These are phyloP conservation scores for Hirundichthys speculiger DNA, from an alignment of 2,113 vertebrate species.

Conservation along the genomic window DNA sequence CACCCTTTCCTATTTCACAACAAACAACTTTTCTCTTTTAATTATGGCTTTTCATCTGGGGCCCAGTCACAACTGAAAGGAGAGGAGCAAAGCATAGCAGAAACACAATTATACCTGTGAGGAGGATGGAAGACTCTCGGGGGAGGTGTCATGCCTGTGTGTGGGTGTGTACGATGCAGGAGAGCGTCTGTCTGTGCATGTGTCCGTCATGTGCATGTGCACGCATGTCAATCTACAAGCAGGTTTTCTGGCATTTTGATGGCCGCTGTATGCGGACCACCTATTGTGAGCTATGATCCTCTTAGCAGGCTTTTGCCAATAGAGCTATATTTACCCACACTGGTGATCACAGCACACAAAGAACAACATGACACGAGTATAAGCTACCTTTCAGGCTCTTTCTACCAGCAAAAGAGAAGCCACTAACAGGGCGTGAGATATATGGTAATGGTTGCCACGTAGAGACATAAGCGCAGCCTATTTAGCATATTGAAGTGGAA, in stretches of 20 bases:
- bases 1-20: slow-evolving; percentile 21
- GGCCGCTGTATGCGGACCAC: slow-evolving; percentile 59
- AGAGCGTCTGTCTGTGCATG: slow-evolving; percentile 24
- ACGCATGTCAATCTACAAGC: slow-evolving; percentile 35
- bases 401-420: slow-evolving; percentile 21
- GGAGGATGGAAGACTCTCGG: slow-evolving; percentile 27
- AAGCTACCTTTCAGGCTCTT: slow-evolving; percentile 46
- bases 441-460: slow-evolving; percentile 47
- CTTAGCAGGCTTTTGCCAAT: slow-evolving; percentile 64
- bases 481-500: slow-evolving; percentile 44
- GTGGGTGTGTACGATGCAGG: slow-evolving; percentile 24
- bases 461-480: slow-evolving; percentile 34
- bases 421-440: slow-evolving; percentile 41
- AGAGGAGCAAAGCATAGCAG: slow-evolving; percentile 53
- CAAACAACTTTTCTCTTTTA: slow-evolving; percentile 73
- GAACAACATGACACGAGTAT: slow-evolving; percentile 47
- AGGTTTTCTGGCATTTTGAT: slow-evolving; percentile 58
- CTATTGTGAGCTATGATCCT: slow-evolving; percentile 72
- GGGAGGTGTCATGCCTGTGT: slow-evolving; percentile 27
- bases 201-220: slow-evolving; percentile 20
- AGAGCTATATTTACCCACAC: slow-evolving; percentile 68
- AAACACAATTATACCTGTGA: slow-evolving; percentile 69
- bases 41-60: slow-evolving; percentile 69
- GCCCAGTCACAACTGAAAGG: slow-evolving; percentile 55
- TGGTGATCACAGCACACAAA: slow-evolving; percentile 61